Evolutionary conservation across 2,797 vertebrate genomes (phyloP), one percentile per base, ranked within the genome.

Genomic region (Malacoctenus gilli): DNA sequence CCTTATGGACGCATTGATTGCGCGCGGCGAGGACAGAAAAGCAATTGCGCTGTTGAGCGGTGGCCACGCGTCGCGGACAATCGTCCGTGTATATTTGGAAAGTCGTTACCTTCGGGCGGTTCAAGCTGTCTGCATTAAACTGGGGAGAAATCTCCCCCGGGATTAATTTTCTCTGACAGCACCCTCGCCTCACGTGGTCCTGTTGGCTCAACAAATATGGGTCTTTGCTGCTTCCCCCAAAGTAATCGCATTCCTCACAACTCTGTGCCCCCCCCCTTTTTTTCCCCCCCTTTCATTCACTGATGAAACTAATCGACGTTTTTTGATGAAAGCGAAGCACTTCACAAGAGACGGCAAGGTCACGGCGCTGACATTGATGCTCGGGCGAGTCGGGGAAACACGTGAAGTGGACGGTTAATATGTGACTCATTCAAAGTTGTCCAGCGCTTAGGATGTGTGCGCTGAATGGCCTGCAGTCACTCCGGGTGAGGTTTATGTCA

Each of bases 61-160:
- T 58, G 42, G 40, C 9, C 62, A 68, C 72, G 52, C 56, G 55
- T 30, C 15, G 10, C 32, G 9, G 36, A 34, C 13, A 19, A 48
- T 71, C 55, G 58, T 18, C 20, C 67, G 35, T 36, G 15, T 62
- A 13, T 49, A 70, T 77, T 65, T 77, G 53, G 58, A 21, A 59
- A 58, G 18, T 54, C 1, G 49, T 77, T 68, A 68, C 36, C 40
- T 37, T 57, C 28, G 10, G 40, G 53, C 30, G 12, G 25, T 30
- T 57, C 34, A 57, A 77, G 49, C 55, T 72, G 41, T 43, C 53
- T 1, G 1, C 15, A 53, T n/a, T 53, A 60, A 52, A 55, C 25
- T 39, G 25, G 31, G 8, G n/a, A 6, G 51, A 63, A 71, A 59
- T 67, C 25, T 68, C 1, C 72, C 75, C 66, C 61, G 43, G 20